Evolutionary conservation across 1,140 invertebrate species (phyloP), one percentile per base, ranked within the genome.

Genomic region (Telenomus remus): DNA sequence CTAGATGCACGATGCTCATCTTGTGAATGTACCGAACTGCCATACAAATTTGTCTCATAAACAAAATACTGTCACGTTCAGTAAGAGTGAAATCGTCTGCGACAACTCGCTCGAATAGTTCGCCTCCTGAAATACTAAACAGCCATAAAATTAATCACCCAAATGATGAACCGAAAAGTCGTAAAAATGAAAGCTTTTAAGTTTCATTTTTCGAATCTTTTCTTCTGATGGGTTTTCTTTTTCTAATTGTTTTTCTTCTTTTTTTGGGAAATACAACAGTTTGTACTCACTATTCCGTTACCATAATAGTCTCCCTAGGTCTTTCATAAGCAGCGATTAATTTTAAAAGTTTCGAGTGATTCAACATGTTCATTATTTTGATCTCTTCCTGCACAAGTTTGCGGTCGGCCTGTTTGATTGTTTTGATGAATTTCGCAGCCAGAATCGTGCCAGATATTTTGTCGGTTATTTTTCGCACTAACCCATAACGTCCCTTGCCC

Each of bases 341-440:
- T 81, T 95, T 93, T 4, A 99, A 89, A 0, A 99, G 89, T 84
- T 97, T 97, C 0, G 96, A 95, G 89, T 99, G 97, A 46, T 92
- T 90, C 44, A 99, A 88, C 10, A 92, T 89, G 79, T 95, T 97
- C 96, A 99, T 98, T 47, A 98, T 94, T 63, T 93, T 92, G 57
- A 98, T 95, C 89, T 99, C 97, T 70, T 96, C 93, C 70, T 92
- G 90, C 2, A 97, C 96, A 77, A 94, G 94, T 71, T 95, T 92
- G 68, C 94, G 94, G 84, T 98, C 97, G 76, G 92, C 92, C 0
- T 92, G 88, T 65, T 92, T 95, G 48, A 92, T 93, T 80, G 91
- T 96, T 81, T 94, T 93, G 11, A 99, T 92, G 81, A 98, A 94
- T 86, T 99, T 99, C 11, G 96, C 97, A 0, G 97, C 97, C 82